These are phyloP conservation scores for Holcopasites calliopsidis DNA, from an alignment of 1,140 invertebrate species.

Conservation along the genomic window DNA sequence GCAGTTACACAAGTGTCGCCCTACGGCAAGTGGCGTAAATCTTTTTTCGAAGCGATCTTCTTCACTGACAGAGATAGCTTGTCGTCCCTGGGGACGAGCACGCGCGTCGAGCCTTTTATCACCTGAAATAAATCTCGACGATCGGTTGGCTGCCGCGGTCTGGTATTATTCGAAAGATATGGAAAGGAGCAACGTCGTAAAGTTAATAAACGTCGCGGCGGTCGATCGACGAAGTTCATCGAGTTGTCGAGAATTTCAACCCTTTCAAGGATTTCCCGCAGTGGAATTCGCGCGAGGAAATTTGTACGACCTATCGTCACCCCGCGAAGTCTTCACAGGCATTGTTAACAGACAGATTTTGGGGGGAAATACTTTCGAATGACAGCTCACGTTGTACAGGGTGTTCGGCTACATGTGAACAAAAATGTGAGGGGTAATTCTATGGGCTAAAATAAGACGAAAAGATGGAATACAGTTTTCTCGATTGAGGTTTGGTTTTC, in stretches of 20 bases:
- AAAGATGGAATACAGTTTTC: too few species aligned
- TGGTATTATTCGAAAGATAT: conserved; percentile 33
- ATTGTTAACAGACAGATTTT: neutral
- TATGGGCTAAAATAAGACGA: too few species aligned
- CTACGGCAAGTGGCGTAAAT: too few species aligned
- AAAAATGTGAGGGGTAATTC: too few species aligned
- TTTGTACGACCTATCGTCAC: conserved; percentile 1
- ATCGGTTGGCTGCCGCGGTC: neutral
- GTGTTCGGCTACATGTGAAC: too few species aligned
- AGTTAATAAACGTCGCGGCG: conserved; percentile 53
- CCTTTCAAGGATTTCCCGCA: conserved; percentile 35
- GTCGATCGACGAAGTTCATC: conserved; percentile 42
- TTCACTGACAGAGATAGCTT: neutral
- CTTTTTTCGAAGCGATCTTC: too few species aligned
- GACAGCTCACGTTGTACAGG: too few species aligned
- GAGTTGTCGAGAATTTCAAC: conserved; percentile 42
- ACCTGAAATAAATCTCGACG: conserved; percentile 28
- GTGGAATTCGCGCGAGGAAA: conserved; percentile 7
- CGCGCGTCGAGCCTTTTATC: conserved; percentile 5
- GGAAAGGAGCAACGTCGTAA: conserved; percentile 40
- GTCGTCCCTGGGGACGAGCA: conserved; percentile 12
- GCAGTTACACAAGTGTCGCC: too few species aligned
- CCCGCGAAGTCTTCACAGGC: conserved; percentile 24
- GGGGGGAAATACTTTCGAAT: neutral
- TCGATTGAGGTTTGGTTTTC: too few species aligned